These are phyloP conservation scores for Marisa cornuarietis DNA, from an alignment of 1,140 invertebrate genomes.

Conservation along the genomic window DNA sequence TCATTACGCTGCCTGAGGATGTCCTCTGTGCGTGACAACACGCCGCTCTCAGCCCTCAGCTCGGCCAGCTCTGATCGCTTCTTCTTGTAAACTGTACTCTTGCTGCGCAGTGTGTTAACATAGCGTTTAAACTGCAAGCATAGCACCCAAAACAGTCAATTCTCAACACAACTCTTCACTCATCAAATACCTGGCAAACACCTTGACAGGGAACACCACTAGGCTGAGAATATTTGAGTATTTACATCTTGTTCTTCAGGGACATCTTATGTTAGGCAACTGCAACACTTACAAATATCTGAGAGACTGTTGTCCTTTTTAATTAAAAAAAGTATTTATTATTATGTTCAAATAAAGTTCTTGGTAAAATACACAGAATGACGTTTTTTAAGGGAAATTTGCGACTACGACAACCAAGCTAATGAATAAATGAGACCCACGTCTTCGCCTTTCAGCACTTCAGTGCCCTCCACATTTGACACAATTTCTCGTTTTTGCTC, in stretches of 20 bases:
- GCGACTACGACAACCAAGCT: not conserved
- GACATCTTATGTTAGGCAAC: too few relatives aligned
- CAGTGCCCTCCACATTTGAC: slow-evolving; percentile 69
- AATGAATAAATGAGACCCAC: slow-evolving; percentile 46
- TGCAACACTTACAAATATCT: too few relatives aligned
- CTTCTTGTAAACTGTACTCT: slow-evolving; percentile 83
- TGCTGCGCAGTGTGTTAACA: slow-evolving; percentile 79
- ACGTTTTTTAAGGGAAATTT: too few relatives aligned
- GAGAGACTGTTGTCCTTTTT: too few relatives aligned
- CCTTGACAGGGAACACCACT: too few relatives aligned
- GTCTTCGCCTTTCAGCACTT: slow-evolving; percentile 80
- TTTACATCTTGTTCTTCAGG: too few relatives aligned
- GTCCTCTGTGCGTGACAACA: slow-evolving; percentile 73
- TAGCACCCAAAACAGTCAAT: slow-evolving; percentile 10
- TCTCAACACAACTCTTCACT: not conserved
- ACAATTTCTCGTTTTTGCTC: slow-evolving; percentile 68
- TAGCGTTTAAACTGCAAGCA: slow-evolving; percentile 77
- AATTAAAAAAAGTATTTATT: too few relatives aligned
- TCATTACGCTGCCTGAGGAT: slow-evolving; percentile 70
- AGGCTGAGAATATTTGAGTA: too few relatives aligned
- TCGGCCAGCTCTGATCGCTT: slow-evolving; percentile 78
- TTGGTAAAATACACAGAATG: too few relatives aligned
- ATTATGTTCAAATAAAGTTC: too few relatives aligned
- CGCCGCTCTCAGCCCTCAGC: slow-evolving; percentile 76
- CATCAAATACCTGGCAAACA: too few relatives aligned